phyloP scores from a whole-genome alignment of 2,797 vertebrate genomes.

The Peromyscus attwateri region DNA sequence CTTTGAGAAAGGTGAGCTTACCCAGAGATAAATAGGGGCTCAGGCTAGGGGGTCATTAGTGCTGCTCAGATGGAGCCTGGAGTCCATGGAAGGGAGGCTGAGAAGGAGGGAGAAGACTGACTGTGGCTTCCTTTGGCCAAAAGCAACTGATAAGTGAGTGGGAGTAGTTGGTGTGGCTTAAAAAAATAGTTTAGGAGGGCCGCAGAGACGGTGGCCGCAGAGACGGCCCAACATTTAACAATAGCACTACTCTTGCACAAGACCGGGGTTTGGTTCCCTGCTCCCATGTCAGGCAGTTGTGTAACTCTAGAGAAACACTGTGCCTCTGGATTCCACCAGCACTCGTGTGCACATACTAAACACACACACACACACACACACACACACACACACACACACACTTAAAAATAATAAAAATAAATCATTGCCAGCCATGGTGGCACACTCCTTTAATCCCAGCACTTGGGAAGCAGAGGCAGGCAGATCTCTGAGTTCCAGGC shows the following conservation, averaged over 20 bases:
- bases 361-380: neutral
- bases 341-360: neutral
- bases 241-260: neutral
- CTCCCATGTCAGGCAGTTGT: neutral
- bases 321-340: neutral
- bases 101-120: neutral
- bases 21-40: neutral
- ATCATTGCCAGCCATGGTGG: neutral
- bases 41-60: neutral
- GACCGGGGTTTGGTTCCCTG: neutral
- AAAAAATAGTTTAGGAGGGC: neutral
- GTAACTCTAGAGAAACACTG: neutral
- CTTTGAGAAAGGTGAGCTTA: neutral
- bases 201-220: neutral
- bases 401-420: neutral
- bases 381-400: no score
- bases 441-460: neutral
- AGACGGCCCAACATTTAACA: neutral
- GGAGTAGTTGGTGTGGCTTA: neutral
- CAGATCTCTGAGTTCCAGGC: neutral
- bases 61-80: neutral
- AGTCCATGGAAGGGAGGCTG: accelerated
- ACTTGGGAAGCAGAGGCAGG: neutral
- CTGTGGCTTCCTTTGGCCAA: neutral
- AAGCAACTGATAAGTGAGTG: neutral